phyloP scores from a whole-genome alignment of 2,888 invertebrate species.

The Andrena minutula region DNA sequence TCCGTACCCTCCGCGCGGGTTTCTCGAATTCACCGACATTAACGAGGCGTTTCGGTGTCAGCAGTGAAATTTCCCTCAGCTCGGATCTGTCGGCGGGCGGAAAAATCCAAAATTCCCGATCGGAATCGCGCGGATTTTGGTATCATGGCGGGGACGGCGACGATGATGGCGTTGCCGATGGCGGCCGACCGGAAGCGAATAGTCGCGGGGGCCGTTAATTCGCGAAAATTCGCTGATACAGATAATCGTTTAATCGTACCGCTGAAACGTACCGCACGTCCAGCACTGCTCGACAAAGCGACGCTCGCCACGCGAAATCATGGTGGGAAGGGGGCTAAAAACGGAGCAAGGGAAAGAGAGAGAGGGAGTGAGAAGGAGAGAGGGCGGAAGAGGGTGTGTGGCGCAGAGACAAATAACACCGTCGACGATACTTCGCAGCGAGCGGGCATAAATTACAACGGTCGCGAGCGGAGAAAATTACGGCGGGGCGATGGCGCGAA shows the following conservation, averaged over 20 bases:
- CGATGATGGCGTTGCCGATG: constrained; percentile 6
- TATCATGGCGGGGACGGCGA: constrained; percentile 29
- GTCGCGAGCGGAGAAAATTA: constrained; percentile 60
- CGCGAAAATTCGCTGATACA: constrained; percentile 67
- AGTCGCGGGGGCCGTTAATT: constrained; percentile 54
- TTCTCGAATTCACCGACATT: constrained; percentile 60
- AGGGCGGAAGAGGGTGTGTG: not conserved
- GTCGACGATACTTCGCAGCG: constrained; percentile 6
- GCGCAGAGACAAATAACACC: constrained; percentile 5
- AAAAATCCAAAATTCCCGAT: constrained; percentile 56
- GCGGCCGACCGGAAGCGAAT: constrained; percentile 38
- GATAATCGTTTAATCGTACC: constrained; percentile 60
- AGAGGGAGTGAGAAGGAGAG: not conserved
- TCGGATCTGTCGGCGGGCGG: not conserved
- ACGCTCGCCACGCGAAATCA: constrained; percentile 15
- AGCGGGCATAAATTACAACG: constrained; percentile 63
- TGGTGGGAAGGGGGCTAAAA: not conserved
- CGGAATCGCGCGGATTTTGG: constrained; percentile 34
- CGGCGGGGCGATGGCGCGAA: constrained; percentile 62
- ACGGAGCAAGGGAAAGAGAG: not conserved
- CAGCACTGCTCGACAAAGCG: constrained; percentile 10
- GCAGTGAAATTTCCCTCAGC: constrained; percentile 49
- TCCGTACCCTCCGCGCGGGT: constrained; percentile 31
- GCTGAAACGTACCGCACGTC: constrained; percentile 26
- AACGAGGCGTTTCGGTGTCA: constrained; percentile 67